Base-by-base conservation (phyloP, 2,113 vertebrate genomes). In the Platichthys flesus region DNA sequence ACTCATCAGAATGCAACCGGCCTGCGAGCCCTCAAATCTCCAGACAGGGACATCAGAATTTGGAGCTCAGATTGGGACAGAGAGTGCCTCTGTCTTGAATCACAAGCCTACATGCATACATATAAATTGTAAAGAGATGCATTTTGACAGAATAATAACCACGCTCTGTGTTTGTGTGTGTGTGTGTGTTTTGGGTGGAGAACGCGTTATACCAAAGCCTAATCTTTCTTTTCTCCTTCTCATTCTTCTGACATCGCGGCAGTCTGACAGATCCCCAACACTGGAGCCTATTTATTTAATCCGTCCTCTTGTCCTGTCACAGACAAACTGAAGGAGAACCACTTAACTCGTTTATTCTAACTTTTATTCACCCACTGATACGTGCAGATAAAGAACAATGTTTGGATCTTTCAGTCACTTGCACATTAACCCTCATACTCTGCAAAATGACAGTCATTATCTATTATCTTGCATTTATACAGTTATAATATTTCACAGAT, bases 1-100 rank as follows among this genome's bases (percentile, higher is more conserved):
- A 70, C 87, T 91, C 83, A 88, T 91, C 82, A 86, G 77, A 86
- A 88, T 83, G 82, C 86, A 89, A 83, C 88, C 81, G 71, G 79
- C 76, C 55, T 70, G 40, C 52, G 57, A 84, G 78, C 62, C 71
- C 67, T 88, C 81, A 71, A 82, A 67, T 67, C 81, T 85, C 78
- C 68, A 88, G 81, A 90, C 83, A 81, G 76, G 68, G 85, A 83
- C 82, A 82, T 85, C 37, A 55, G 71, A 87, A 83, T 78, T 71
- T 82, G 79, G 76, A 56, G 71, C 83, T 71, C 16, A 23, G 75
- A 89, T 66, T 83, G 79, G 76, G 82, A 85, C 72, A 86, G 59
- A 78, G 74, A 84, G 73, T 35, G 81, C 67, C 75, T 85, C 85
- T 78, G 75, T 85, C 78, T 78, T 73, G 64, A 85, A 82, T 81